These are phyloP conservation scores for Lasioglossum vierecki DNA, from an alignment of 2,888 invertebrate species.

Conservation along the genomic window DNA sequence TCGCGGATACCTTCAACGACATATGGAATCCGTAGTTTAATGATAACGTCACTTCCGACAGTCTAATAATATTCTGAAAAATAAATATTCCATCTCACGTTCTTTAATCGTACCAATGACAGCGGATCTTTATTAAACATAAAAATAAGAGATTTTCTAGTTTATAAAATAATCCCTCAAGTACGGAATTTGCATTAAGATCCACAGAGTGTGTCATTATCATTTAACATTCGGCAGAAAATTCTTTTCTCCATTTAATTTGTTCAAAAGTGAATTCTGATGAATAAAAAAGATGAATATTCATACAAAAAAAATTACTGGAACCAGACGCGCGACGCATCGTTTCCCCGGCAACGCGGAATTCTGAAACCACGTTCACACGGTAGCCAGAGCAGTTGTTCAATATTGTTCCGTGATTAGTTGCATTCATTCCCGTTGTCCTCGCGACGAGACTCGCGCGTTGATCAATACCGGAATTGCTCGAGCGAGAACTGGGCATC, in stretches of 20 bases:
- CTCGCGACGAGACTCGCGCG: neutral
- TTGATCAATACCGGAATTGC: slow-evolving; percentile 29
- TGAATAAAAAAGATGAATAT: neutral
- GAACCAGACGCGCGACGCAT: neutral
- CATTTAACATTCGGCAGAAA: neutral
- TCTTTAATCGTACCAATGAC: neutral
- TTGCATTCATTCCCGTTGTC: slow-evolving; percentile 7
- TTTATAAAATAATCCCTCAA: neutral
- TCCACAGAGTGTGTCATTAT: neutral
- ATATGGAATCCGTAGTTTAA: neutral
- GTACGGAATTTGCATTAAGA: neutral
- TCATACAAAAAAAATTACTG: neutral
- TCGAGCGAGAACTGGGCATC: slow-evolving; percentile 1
- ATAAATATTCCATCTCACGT: neutral
- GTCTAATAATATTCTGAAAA: neutral
- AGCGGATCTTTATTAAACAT: too few relatives aligned
- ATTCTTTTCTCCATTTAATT: neutral
- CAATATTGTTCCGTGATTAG: slow-evolving; percentile 24
- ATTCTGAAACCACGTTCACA: neutral
- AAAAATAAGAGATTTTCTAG: neutral
- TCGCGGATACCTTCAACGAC: neutral
- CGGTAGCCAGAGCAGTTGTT: neutral
- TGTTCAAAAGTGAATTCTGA: neutral
- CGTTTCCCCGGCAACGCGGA: neutral
- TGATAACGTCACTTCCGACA: neutral